Conservation (phyloP, 2,113 vertebrate species). For the Morone chrysops region DNA sequence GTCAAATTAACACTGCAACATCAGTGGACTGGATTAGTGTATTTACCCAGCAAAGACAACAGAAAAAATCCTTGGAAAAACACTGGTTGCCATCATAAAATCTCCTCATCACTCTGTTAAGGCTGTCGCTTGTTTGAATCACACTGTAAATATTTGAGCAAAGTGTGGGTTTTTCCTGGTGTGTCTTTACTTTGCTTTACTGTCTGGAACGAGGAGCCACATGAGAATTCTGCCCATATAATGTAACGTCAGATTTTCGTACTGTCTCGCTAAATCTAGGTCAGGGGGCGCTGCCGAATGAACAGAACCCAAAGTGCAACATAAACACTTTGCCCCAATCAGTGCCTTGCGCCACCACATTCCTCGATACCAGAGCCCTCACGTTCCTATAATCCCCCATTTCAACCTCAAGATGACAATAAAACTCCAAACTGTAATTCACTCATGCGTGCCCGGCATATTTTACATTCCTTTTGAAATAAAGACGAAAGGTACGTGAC, state of each 20-base stretch:
- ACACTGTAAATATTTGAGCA: slow-evolving; percentile 71
- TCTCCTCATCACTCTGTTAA: slow-evolving; percentile 14
- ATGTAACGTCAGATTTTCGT: slow-evolving; percentile 19
- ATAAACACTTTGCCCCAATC: slow-evolving; percentile 27
- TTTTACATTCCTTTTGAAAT: slow-evolving; percentile 33
- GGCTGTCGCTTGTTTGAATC: slow-evolving; percentile 35
- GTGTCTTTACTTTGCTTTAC: slow-evolving; percentile 40
- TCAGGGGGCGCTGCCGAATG: slow-evolving; percentile 13
- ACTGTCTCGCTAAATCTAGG: slow-evolving; percentile 39
- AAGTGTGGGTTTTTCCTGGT: slow-evolving; percentile 28
- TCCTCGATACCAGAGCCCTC: slow-evolving; percentile 30
- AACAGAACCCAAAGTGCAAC: slow-evolving; percentile 13
- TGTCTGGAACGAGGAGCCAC: slow-evolving; percentile 3
- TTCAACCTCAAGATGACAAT: slow-evolving; percentile 43
- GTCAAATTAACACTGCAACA: slow-evolving; percentile 40
- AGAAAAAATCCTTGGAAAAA: slow-evolving; percentile 39
- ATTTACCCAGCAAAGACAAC: slow-evolving; percentile 40
- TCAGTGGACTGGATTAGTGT: background rate
- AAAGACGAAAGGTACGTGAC: slow-evolving; percentile 6
- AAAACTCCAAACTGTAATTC: slow-evolving; percentile 45
- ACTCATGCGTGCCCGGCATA: slow-evolving; percentile 23
- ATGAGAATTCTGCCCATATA: slow-evolving; percentile 9
- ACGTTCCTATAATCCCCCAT: slow-evolving; percentile 23
- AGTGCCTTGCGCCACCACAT: slow-evolving; percentile 21
- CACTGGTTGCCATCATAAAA: slow-evolving; percentile 39